Evolutionary conservation across 2,888 invertebrate genomes (phyloP).

Genomic region (Scaeva pyrastri): DNA sequence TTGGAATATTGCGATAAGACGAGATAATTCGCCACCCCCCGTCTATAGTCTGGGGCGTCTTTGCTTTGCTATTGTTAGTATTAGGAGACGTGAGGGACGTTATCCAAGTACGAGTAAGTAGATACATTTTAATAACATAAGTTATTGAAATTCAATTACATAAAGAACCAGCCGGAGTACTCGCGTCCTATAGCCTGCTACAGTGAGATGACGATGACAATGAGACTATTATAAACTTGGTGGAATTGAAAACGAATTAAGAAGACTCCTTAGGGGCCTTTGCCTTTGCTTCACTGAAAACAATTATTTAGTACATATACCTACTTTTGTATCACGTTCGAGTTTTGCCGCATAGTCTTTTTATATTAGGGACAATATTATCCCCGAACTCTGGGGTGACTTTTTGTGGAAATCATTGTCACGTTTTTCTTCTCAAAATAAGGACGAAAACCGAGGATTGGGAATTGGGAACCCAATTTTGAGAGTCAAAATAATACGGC

Average conservation of each 20-base stretch:
- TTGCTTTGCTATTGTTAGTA: not conserved
- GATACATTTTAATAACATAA: not conserved
- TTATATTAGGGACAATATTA: not conserved
- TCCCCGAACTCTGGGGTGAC: too few relatives aligned
- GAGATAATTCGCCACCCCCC: not conserved
- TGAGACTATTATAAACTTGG: not conserved
- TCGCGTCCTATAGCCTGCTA: not conserved
- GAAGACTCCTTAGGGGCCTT: not conserved
- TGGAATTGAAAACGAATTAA: slow-evolving; percentile 1
- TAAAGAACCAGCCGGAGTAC: not conserved
- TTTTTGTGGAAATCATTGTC: slow-evolving; percentile 3
- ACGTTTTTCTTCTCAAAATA: slow-evolving; percentile 5
- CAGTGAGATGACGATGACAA: rapidly evolving
- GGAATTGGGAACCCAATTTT: not conserved
- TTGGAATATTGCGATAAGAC: not conserved
- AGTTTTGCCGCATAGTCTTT: not conserved
- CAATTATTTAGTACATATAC: not conserved
- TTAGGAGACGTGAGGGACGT: not conserved
- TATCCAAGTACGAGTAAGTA: not conserved
- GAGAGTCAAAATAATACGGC: not conserved
- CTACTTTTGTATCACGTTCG: not conserved
- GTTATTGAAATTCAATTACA: slow-evolving; percentile 10
- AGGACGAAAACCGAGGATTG: not conserved
- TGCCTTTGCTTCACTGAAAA: not conserved
- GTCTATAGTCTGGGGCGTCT: not conserved